These are phyloP conservation scores for Corythucha ciliata DNA, from an alignment of 2,888 invertebrate genomes.

Conservation along the genomic window DNA sequence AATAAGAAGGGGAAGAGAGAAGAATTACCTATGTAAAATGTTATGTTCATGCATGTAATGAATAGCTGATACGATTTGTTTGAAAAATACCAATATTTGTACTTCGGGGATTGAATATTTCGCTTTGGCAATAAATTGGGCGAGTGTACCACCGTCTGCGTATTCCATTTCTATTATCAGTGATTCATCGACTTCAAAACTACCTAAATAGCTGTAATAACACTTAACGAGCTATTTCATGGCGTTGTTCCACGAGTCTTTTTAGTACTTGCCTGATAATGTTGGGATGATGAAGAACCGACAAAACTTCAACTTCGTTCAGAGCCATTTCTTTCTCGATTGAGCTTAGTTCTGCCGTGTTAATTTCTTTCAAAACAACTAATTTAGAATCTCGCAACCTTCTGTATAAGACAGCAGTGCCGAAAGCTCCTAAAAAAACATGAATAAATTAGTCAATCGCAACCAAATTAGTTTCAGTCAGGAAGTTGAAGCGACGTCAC, in stretches of 20 bases:
- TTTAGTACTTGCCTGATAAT: conserved; percentile 56
- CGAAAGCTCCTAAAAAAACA: conserved; percentile 49
- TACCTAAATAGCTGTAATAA: conserved; percentile 54
- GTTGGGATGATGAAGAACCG: conserved; percentile 61
- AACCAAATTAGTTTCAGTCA: background rate
- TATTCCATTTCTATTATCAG: conserved; percentile 71
- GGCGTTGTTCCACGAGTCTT: too few relatives aligned
- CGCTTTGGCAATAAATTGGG: conserved; percentile 51
- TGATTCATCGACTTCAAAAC: conserved; percentile 60
- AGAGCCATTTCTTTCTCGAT: conserved; percentile 56
- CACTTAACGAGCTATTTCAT: conserved; percentile 3
- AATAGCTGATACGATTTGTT: conserved; percentile 60
- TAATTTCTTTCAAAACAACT: conserved; percentile 66
- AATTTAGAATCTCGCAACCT: conserved; percentile 52
- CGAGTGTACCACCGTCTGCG: conserved; percentile 63
- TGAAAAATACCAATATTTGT: conserved; percentile 53
- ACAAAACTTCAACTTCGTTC: conserved; percentile 60
- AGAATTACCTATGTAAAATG: conserved; percentile 47
- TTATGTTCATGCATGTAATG: conserved; percentile 61
- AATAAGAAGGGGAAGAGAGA: conserved; percentile 13
- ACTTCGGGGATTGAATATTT: conserved; percentile 50
- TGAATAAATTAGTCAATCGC: background rate
- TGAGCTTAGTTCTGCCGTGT: conserved; percentile 56
- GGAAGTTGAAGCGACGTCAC: conserved; percentile 38
- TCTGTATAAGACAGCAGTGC: conserved; percentile 58